Evolutionary conservation across 2,113 vertebrate genomes (phyloP), one percentile per base, ranked within the genome.

Genomic region (Hippoglossus stenolepis): DNA sequence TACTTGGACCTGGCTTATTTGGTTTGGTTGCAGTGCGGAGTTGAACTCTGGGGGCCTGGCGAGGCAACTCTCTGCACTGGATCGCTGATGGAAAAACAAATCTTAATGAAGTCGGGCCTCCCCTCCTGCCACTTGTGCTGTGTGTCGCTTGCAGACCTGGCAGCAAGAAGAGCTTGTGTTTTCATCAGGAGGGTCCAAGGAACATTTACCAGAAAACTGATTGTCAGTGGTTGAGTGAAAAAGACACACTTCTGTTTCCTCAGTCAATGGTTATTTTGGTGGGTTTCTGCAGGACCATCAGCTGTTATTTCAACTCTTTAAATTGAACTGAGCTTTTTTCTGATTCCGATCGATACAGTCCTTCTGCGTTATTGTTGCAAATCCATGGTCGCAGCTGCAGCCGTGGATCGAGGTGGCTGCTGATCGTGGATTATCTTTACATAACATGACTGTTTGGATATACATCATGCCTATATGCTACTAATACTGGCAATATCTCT

Each of bases 81-180:
- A 83, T 72, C 62, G 68, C 74, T 82, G 70, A 84, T 87, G 85
- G 86, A 93, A 93, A 91, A 92, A 92, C 77, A 91, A 67, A 85
- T 65, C 54, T 56, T 87, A 87, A 90, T 89, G 70, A 90, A 80
- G 80, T 82, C 64, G 84, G 85, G 81, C 49, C 18, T 20, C 49
- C 49, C 78, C 83, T 38, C 56, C 84, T 62, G 75, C 70, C 40
- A 65, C 81, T 72, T 62, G 60, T 70, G 79, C 60, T 70, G 49
- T 18, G 62, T 68, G 72, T 79, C 70, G 49, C 75, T 77, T 70
- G 72, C 28, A 26, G 28, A 38, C 47, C 47, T 18, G 47, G 18
- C 47, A 51, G 47, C 15, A 18, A 51, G 14, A 9, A 56, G 13
- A 63, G 58, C n/a, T 15, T 70, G 70, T 49, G 23, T 76, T 86